These are phyloP conservation scores for Lycophotia porphyrea DNA, from an alignment of 2,888 invertebrate genomes.

Conservation along the genomic window DNA sequence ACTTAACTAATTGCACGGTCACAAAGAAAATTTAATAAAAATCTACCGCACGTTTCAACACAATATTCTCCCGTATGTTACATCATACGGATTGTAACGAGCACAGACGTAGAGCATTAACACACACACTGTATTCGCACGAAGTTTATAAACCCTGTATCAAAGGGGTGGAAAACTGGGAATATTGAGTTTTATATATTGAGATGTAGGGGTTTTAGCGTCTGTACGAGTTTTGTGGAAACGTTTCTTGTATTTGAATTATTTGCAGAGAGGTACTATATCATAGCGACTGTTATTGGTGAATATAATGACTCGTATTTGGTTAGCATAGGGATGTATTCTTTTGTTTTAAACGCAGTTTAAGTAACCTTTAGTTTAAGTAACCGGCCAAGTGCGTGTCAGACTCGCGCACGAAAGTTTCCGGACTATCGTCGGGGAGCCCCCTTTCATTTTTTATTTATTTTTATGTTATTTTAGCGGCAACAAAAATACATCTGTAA, in stretches of 20 bases:
- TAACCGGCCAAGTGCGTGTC: no score
- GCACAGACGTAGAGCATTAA: conserved; percentile 41
- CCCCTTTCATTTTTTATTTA: no score
- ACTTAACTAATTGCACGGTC: neutral
- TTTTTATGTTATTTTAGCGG: no score
- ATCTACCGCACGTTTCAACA: neutral
- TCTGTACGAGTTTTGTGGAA: conserved; percentile 1
- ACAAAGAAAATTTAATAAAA: neutral
- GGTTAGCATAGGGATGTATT: neutral
- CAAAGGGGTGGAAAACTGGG: conserved; percentile 21
- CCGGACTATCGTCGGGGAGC: no score
- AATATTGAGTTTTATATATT: conserved; percentile 34
- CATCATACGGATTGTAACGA: conserved; percentile 36
- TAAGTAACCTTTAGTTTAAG: no score
- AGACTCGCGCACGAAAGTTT: no score
- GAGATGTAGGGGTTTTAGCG: conserved; percentile 14
- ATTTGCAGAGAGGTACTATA: neutral
- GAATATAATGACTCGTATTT: neutral
- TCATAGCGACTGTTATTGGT: neutral
- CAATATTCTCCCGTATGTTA: conserved; percentile 21
- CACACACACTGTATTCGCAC: conserved; percentile 37
- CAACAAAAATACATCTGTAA: no score
- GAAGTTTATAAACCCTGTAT: conserved; percentile 34
- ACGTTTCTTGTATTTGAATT: neutral
- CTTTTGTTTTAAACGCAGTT: no score